A percentile compares a stretch with the other conserved stretches of the same genome.
These are phyloP conservation scores for Ostrea denselamellosa DNA, from an alignment of 1,140 invertebrate genomes.

Conservation along the genomic window DNA sequence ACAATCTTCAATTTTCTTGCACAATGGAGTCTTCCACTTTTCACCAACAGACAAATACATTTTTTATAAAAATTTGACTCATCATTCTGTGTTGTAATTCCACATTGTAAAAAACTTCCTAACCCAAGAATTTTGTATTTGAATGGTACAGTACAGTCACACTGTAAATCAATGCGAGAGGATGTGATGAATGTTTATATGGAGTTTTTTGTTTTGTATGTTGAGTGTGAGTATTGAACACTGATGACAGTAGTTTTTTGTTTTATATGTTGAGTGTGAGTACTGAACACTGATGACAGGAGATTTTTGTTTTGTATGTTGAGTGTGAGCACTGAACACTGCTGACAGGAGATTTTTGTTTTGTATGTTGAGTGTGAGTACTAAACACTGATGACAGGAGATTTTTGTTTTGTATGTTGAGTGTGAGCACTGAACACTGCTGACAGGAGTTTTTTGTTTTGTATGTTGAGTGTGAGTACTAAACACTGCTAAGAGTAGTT, in stretches of 20 bases:
- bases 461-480: neutral
- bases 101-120: neutral
- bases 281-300: too few species aligned
- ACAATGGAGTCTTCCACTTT: conserved; percentile 8
- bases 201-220: too few species aligned
- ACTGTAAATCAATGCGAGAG: neutral
- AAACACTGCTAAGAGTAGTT: neutral
- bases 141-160: neutral
- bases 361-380: too few species aligned
- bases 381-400: too few species aligned
- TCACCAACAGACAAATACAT: neutral
- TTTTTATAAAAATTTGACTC: neutral
- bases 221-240: too few species aligned
- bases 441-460: too few species aligned
- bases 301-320: too few species aligned
- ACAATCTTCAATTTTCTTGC: neutral
- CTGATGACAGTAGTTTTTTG: neutral
- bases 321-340: too few species aligned
- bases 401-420: too few species aligned
- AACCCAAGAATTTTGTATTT: neutral
- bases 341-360: neutral
- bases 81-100: neutral
- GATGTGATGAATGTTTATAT: neutral
- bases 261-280: too few species aligned
- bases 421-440: too few species aligned